Evolutionary conservation across 2,888 invertebrate species (phyloP), one percentile per base, ranked within the genome.

Genomic region (Macrostomum cliftonense): DNA sequence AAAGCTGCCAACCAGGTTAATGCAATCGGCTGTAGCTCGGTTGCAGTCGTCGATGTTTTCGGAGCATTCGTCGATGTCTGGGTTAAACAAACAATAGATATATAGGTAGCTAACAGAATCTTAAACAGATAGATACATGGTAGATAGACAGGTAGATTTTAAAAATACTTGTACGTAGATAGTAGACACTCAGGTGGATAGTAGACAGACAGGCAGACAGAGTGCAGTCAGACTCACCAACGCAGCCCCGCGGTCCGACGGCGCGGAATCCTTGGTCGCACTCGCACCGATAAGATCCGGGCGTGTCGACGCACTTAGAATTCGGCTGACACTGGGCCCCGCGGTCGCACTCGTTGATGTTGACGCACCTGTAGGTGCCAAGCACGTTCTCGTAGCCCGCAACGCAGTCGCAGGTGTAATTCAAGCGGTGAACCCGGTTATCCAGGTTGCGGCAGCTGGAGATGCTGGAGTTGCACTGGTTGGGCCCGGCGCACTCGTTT

Each of bases 401-500:
- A 5, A 49, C 21, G 42, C 50, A 50, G 19, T 20, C 40, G 42
- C 50, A 50, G 38, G 17, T 39, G 48, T 50, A 50, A 39, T 50
- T 50, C 20, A 20, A 49, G 39, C 50, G 49, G 21, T 38, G 39
- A 12, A 39, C 50, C 39, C 49, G 20, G 36, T 37, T 21, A 12
- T 45, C 45, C 13, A 13, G 45, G 45, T 45, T 45, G 45, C n/a
- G 13, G 36, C 45, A 45, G n/a, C 37, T 17, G 38, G 45, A 45
- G 16, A 14, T 39, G n/a, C 42, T 50, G 21, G 20, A 12, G 40
- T 50, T 47, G 40, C 50, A 50, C 28, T 50, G 20, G 40, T 50
- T 50, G 12, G 39, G 36, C 49, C 39, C 39, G 17, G 21, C 38
- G 46, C 49, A 49, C 19, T 49, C 49, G 49, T 49, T 49, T n/a